Percentiles rank a stretch among this genome's conserved stretches.
These are phyloP conservation scores for Chloebia gouldiae DNA, from an alignment of 2,113 vertebrate species.

Conservation along the genomic window DNA sequence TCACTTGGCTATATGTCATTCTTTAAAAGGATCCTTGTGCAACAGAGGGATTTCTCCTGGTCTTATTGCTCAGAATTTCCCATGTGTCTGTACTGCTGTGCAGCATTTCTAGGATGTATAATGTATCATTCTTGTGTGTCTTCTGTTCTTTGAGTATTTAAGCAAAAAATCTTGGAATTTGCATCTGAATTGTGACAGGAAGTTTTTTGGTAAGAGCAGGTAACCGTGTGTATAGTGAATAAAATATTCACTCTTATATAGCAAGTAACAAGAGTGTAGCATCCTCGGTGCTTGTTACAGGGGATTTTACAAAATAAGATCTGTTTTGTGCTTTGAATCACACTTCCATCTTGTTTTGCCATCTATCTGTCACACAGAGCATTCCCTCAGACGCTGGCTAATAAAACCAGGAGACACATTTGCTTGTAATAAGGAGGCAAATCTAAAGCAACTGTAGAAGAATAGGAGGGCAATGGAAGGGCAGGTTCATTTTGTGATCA, in stretches of 20 bases:
- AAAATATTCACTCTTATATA: background rate
- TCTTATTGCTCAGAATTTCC: background rate
- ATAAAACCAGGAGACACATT: background rate
- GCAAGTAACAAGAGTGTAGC: background rate
- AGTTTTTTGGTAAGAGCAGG: background rate
- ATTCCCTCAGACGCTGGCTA: background rate
- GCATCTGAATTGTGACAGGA: background rate
- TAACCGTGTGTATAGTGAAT: background rate
- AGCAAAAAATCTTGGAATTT: background rate
- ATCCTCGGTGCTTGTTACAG: background rate
- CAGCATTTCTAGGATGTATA: background rate
- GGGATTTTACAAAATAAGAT: background rate
- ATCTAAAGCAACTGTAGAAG: conserved; percentile 17
- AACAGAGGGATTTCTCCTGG: background rate
- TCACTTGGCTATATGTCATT: background rate
- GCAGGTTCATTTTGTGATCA: conserved; percentile 51
- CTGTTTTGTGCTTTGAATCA: background rate
- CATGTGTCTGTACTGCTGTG: background rate
- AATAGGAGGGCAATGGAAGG: conserved; percentile 43
- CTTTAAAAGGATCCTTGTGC: background rate
- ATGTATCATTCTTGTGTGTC: background rate
- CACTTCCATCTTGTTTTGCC: background rate
- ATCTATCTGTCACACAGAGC: background rate
- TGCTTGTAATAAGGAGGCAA: conserved; percentile 10
- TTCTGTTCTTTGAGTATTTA: background rate